Conservation (phyloP, 2,113 vertebrate species). For the Octodon degus region DNA sequence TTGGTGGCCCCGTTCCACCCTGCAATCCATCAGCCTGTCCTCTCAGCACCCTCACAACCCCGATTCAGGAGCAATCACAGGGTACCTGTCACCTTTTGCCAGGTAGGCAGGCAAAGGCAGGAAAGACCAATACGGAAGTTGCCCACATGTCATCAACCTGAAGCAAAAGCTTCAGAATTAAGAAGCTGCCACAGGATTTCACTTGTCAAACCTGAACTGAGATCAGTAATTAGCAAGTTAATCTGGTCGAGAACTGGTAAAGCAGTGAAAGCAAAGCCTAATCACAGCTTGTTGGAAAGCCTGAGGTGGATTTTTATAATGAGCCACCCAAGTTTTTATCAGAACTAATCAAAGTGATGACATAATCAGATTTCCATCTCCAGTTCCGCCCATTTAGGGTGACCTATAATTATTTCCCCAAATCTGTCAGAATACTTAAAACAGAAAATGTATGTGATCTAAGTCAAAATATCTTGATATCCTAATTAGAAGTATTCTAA, state of each 20-base stretch:
- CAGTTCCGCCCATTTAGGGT: not conserved
- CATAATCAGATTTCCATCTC: constrained; percentile 8
- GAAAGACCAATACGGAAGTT: not conserved
- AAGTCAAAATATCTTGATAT: not conserved
- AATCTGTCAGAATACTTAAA: not conserved
- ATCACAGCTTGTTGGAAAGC: not conserved
- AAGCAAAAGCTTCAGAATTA: not conserved
- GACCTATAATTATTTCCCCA: not conserved
- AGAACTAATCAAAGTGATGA: constrained; percentile 24
- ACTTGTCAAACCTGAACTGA: not conserved
- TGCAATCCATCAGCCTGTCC: not conserved
- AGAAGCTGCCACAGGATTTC: not conserved
- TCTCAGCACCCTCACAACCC: too few relatives aligned
- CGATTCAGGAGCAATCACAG: accelerated
- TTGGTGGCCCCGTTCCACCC: not conserved
- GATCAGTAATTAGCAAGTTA: not conserved
- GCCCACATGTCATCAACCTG: not conserved
- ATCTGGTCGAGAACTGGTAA: not conserved
- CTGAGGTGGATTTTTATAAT: not conserved
- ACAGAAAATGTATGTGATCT: not conserved
- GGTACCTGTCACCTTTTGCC: not conserved
- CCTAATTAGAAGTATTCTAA: not conserved
- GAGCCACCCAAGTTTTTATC: not conserved
- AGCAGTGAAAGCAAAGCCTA: not conserved
- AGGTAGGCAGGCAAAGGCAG: not conserved